A percentile compares a stretch with the other conserved stretches of the same genome.
Conservation (phyloP, 2,888 invertebrate species). For the Pristionchus exspectatus region DNA sequence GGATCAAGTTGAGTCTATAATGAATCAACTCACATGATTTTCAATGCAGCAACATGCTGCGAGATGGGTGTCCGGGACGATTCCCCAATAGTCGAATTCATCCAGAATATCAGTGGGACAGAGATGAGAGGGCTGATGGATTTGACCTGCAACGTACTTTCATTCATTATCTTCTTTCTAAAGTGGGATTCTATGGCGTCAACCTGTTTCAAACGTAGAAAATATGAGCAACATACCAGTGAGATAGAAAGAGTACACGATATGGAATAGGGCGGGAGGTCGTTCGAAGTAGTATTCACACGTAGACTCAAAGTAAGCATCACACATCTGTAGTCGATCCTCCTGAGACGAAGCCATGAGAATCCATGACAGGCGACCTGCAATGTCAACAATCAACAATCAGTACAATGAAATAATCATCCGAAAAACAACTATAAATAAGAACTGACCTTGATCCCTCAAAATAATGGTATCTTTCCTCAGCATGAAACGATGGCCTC, state of each 20-base stretch:
- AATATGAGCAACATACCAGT: constrained; percentile 67
- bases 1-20: no score
- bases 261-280: constrained; percentile 71
- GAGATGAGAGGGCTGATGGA: constrained; percentile 80
- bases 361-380: constrained; percentile 65
- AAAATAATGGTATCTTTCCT: constrained; percentile 67
- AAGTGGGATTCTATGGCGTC: background rate
- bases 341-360: constrained; percentile 61
- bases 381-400: background rate
- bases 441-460: constrained; percentile 56
- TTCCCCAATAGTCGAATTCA: constrained; percentile 80
- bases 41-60: constrained; percentile 71
- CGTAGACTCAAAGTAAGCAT: constrained; percentile 69
- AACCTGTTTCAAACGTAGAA: background rate
- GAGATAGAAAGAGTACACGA: constrained; percentile 74
- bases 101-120: constrained; percentile 80
- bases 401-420: background rate
- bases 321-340: constrained; percentile 58
- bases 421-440: background rate
- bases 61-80: constrained; percentile 65
- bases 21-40: constrained; percentile 34
- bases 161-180: background rate
- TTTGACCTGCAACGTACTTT: constrained; percentile 60
- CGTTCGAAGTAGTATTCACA: constrained; percentile 75
- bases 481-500: constrained; percentile 72